Evolutionary conservation across 2,113 vertebrate species (phyloP).

Genomic region (Phyllopteryx taeniolatus): DNA sequence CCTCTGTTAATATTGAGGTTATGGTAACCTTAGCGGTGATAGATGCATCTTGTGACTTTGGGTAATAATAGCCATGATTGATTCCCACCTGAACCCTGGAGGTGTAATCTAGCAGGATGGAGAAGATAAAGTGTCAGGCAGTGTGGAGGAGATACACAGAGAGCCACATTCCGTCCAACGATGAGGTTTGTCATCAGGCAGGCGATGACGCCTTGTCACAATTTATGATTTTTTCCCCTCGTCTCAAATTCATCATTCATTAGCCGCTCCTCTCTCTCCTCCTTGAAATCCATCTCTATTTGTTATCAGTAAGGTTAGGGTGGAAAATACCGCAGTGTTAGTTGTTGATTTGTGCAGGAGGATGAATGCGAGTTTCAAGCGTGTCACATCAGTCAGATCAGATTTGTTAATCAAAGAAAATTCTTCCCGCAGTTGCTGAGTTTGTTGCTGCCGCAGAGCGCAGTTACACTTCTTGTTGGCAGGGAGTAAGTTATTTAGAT

Average conservation of each 20-base stretch:
- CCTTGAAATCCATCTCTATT: constrained; percentile 66
- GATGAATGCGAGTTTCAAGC: constrained; percentile 57
- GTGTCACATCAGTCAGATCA: constrained; percentile 58
- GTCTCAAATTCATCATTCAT: constrained; percentile 78
- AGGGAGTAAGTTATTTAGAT: constrained; percentile 33
- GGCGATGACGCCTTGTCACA: constrained; percentile 70
- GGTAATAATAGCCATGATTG: constrained; percentile 86
- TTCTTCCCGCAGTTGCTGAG: constrained; percentile 16
- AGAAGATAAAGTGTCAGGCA: constrained; percentile 77
- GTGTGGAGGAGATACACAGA: constrained; percentile 73
- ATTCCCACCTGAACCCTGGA: constrained; percentile 82
- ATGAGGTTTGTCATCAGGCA: constrained; percentile 72
- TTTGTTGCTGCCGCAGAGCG: constrained; percentile 25
- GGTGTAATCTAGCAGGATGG: constrained; percentile 79
- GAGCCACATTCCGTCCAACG: constrained; percentile 68
- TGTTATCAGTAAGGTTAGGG: constrained; percentile 63
- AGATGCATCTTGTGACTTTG: constrained; percentile 75
- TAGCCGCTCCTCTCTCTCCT: constrained; percentile 61
- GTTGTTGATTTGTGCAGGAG: constrained; percentile 44
- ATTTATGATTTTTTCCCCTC: constrained; percentile 72
- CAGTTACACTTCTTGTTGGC: constrained; percentile 9
- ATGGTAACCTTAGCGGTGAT: constrained; percentile 76
- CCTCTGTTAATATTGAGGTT: constrained; percentile 80
- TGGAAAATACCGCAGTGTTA: constrained; percentile 54
- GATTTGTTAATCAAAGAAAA: constrained; percentile 52